These are phyloP conservation scores for Echinops telfairi DNA, from an alignment of 2,113 vertebrate genomes.

Conservation along the genomic window DNA sequence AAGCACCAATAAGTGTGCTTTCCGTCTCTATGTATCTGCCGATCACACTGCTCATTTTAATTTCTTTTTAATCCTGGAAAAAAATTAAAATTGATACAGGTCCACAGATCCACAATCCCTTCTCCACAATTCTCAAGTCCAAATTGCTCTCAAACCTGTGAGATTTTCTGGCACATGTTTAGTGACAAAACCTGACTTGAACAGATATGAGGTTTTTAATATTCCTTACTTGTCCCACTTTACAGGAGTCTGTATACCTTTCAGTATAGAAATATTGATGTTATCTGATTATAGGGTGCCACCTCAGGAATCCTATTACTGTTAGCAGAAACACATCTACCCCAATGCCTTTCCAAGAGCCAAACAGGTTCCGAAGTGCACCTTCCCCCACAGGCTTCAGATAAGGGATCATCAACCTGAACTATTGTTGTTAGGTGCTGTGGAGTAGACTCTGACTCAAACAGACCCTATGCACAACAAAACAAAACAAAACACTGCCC, in stretches of 20 bases:
- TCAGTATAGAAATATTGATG: slow-evolving; percentile 41
- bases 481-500: no score
- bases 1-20: not conserved
- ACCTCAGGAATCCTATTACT: not conserved
- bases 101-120: not conserved
- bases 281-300: slow-evolving; percentile 4
- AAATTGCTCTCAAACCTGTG: not conserved
- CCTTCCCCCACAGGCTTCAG: slow-evolving; percentile 1
- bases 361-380: slow-evolving; percentile 4
- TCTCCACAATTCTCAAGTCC: slow-evolving; percentile 37
- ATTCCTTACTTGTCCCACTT: not conserved
- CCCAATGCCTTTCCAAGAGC: not conserved
- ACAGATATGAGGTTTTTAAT: slow-evolving; percentile 15
- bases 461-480: no score
- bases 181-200: slow-evolving; percentile 17
- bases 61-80: not conserved
- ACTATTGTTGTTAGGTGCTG: not conserved
- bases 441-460: no score
- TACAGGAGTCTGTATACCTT: slow-evolving; percentile 5
- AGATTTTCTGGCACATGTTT: slow-evolving; percentile 26
- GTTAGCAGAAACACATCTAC: not conserved
- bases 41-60: not conserved
- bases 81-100: not conserved
- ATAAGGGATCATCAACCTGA: slow-evolving; percentile 4
- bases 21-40: not conserved